phyloP scores from a whole-genome alignment of 2,888 invertebrate genomes.

The Troilus luridus region DNA sequence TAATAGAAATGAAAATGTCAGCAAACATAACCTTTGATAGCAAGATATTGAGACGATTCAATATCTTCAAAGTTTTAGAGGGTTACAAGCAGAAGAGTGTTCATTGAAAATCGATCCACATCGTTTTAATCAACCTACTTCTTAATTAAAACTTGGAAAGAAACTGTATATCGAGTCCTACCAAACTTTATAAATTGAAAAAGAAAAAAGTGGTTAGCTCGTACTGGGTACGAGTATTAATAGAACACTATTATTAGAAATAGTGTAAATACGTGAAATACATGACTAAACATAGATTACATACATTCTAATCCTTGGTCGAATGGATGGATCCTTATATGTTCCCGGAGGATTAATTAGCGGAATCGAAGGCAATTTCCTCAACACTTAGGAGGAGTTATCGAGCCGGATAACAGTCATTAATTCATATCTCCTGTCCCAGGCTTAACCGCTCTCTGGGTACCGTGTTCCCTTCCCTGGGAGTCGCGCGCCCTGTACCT shows the following conservation, averaged over 20 bases:
- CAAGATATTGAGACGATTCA: too few species aligned
- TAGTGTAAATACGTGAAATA: background rate
- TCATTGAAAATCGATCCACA: background rate
- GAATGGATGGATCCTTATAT: slow-evolving; percentile 11
- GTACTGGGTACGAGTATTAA: background rate
- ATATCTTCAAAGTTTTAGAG: background rate
- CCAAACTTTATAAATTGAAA: background rate
- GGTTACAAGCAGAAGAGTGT: background rate
- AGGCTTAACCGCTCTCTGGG: background rate
- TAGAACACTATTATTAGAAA: background rate
- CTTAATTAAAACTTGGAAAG: background rate
- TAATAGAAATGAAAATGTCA: too few species aligned
- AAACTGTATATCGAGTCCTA: background rate
- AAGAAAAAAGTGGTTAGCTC: background rate
- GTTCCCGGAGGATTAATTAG: background rate
- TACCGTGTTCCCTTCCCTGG: background rate
- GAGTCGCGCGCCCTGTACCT: background rate
- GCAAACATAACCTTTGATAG: too few species aligned
- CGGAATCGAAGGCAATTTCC: slow-evolving; percentile 33
- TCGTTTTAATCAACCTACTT: background rate
- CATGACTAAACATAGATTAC: background rate
- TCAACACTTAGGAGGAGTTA: slow-evolving; percentile 12
- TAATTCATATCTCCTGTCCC: slow-evolving; percentile 26
- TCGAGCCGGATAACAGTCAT: background rate
- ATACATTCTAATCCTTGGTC: background rate